Evolutionary conservation across 2,113 vertebrate genomes (phyloP).

Genomic region (Tragelaphus imberbis): DNA sequence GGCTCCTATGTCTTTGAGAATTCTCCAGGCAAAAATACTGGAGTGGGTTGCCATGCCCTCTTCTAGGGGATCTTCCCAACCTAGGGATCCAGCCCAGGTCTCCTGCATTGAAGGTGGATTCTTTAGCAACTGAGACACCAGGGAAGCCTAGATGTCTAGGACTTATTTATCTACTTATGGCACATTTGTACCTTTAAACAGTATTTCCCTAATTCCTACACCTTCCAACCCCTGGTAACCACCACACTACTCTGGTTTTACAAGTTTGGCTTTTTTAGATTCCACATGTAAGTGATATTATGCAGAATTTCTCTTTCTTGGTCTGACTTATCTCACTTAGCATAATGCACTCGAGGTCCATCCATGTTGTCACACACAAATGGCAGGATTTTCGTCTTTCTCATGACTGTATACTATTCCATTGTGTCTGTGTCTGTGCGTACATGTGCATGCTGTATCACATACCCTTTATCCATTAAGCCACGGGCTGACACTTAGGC

Average conservation of each 20-base stretch:
- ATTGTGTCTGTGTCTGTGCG: background rate
- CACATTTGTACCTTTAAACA: background rate
- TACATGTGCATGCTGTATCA: accelerated
- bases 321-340: background rate
- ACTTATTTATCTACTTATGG: background rate
- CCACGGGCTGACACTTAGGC: background rate
- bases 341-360: background rate
- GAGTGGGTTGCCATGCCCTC: too few relatives aligned
- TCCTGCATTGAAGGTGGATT: too few relatives aligned
- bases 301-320: background rate
- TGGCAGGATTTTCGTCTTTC: background rate
- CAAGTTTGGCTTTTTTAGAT: too few relatives aligned
- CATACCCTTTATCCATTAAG: background rate
- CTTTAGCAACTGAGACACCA: too few relatives aligned
- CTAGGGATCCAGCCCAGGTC: too few relatives aligned
- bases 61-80: too few relatives aligned
- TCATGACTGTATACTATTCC: background rate
- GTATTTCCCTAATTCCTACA: background rate
- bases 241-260: too few relatives aligned
- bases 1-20: too few relatives aligned
- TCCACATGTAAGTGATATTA: too few relatives aligned
- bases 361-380: background rate
- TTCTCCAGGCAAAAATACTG: too few relatives aligned
- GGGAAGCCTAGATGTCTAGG: background rate
- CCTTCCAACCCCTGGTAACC: too few relatives aligned